phyloP scores from a whole-genome alignment of 2,113 vertebrate genomes.

The Cottus gobio region DNA sequence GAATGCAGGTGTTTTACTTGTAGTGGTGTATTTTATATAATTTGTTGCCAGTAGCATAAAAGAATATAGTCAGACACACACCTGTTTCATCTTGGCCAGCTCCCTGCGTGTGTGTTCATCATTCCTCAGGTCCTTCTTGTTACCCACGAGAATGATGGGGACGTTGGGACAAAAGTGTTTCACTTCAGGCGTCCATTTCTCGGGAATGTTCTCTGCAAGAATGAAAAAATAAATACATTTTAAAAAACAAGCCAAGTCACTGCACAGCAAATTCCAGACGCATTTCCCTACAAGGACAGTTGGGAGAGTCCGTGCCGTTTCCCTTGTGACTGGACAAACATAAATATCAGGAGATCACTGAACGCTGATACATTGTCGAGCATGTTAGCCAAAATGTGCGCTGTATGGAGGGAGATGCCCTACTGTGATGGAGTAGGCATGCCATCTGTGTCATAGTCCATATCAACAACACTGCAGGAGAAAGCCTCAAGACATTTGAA shows the following conservation, averaged over 20 bases:
- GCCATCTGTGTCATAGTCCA: constrained; percentile 4
- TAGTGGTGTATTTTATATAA: not conserved
- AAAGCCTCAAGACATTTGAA: not conserved
- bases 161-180: constrained; percentile 99
- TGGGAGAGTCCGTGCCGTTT: constrained; percentile 4
- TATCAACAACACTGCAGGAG: constrained; percentile 11
- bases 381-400: constrained; percentile 5
- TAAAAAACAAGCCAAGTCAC: not conserved
- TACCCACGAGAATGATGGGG: constrained; percentile 97
- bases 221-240: not conserved
- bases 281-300: constrained; percentile 34
- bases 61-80: constrained; percentile 40
- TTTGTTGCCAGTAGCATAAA: not conserved
- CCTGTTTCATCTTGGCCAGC: constrained; percentile 98
- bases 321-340: constrained; percentile 23
- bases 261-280: not conserved
- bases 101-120: constrained; percentile 95
- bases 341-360: constrained; percentile 25
- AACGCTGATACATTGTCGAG: constrained; percentile 16
- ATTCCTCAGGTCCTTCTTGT: constrained; percentile 97
- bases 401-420: constrained; percentile 32
- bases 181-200: constrained; percentile 98
- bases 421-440: not conserved
- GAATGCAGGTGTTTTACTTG: not conserved
- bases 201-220: constrained; percentile 94